Evolutionary conservation across 2,113 vertebrate genomes (phyloP), one percentile per base, ranked within the genome.

Genomic region (Macaca nemestrina): DNA sequence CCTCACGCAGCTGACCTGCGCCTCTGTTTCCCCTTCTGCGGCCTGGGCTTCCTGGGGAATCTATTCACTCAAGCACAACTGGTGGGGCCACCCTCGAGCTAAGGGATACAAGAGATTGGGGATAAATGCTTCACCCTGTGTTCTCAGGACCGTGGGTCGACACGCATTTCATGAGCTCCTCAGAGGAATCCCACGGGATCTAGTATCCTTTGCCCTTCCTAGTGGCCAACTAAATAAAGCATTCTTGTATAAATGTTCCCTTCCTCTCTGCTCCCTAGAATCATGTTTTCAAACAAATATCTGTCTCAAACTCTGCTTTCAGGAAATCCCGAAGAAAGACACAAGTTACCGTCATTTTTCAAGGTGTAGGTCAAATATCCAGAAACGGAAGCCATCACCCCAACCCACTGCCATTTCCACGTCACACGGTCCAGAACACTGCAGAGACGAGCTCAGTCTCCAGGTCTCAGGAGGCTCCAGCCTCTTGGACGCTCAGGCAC

Each of bases 401-500:
- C 9, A 17, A 27, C 57, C 38, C 13, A 25, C 0, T 5, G 81
- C 38, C 9, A 14, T 13, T 9, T 52, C 43, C 38, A 30, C 2
- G 13, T 50, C 0, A 8, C 30, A 2, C 6, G 1, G 22, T 9
- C 3, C 14, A 2, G 11, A 43, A 72, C 25, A 11, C 5, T 6
- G 11, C 2, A 40, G 27, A 52, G 68, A 38, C 27, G 14, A 35
- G 50, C 32, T 35, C 6, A 4, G 1, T 45, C 50, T 27, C 35
- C 57, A 35, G 70, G n/a, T 76, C 38, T 73, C n/a, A 40, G 61
- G 61, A 14, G 27, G 43, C 9, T 76, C 52, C 76, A 82, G 38
- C 22, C 20, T 76, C 13, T 8, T 40, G 12, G 25, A 8, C 5
- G 38, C 25, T 10, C 10, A 32, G 35, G 61, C 4, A 32, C 20